Percentiles rank a stretch among this genome's conserved stretches.
phyloP scores from a whole-genome alignment of 2,113 vertebrate genomes.

The Hydrolagus affinis region DNA sequence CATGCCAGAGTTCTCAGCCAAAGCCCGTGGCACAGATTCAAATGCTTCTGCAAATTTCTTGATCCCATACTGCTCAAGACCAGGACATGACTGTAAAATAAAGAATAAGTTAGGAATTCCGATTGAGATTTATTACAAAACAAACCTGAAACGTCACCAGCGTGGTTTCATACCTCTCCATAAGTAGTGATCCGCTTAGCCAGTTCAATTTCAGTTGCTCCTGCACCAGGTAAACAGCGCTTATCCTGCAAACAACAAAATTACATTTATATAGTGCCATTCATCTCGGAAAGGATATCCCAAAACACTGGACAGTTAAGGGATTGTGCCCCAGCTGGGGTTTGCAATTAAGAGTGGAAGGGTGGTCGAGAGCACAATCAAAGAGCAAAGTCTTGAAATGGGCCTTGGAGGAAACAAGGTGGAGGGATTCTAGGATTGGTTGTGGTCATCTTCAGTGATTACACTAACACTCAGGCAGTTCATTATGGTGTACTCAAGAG shows the following conservation, averaged over 20 bases:
- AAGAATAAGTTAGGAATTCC: background rate
- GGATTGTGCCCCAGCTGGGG: too few species aligned
- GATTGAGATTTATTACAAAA: background rate
- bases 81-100: constrained; percentile 75
- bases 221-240: constrained; percentile 82
- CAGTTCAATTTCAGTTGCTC: constrained; percentile 91
- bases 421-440: too few species aligned
- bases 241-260: constrained; percentile 64
- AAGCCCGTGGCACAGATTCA: constrained; percentile 77
- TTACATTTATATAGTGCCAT: too few species aligned
- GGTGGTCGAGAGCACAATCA: too few species aligned
- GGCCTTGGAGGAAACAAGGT: too few species aligned
- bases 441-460: too few species aligned
- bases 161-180: constrained; percentile 68
- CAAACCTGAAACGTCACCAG: background rate
- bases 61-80: constrained; percentile 91
- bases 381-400: too few species aligned
- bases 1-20: constrained; percentile 89
- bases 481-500: too few species aligned
- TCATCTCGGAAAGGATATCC: too few species aligned
- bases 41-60: constrained; percentile 96
- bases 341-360: too few species aligned
- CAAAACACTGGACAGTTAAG: too few species aligned
- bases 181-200: constrained; percentile 85
- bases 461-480: too few species aligned